phyloP scores from a whole-genome alignment of 2,797 vertebrate genomes.

The Thaleichthys pacificus region DNA sequence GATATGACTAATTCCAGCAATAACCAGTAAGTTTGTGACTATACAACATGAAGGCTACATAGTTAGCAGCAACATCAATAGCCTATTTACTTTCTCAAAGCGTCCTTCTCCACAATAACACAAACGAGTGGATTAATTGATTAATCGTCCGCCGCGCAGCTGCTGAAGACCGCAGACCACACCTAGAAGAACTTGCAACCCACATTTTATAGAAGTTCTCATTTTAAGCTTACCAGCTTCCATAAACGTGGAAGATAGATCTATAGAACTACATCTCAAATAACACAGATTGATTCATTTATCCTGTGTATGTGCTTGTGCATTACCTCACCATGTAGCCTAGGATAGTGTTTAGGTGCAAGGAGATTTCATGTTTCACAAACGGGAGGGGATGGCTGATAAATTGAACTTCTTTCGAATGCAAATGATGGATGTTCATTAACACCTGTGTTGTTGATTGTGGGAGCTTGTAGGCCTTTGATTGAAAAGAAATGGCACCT shows the following conservation, averaged over 20 bases:
- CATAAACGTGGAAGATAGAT: too few relatives aligned
- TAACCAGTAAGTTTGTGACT: constrained; percentile 59
- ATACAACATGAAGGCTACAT: constrained; percentile 31
- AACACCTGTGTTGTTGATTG: constrained; percentile 82
- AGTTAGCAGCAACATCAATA: constrained; percentile 51
- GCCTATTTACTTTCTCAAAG: constrained; percentile 52
- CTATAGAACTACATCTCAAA: not conserved
- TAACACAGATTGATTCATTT: not conserved
- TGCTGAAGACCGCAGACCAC: not conserved
- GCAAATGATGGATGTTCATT: constrained; percentile 79
- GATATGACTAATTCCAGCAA: not conserved
- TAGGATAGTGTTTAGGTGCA: not conserved
- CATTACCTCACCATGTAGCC: not conserved
- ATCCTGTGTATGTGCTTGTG: too few relatives aligned
- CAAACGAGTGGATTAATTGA: too few relatives aligned
- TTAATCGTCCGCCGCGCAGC: not conserved
- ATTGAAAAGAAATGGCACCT: constrained; percentile 77
- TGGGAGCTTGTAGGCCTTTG: constrained; percentile 68
- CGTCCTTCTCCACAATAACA: not conserved
- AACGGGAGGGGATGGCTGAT: constrained; percentile 68
- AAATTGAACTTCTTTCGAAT: constrained; percentile 74
- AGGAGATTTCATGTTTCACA: constrained; percentile 53
- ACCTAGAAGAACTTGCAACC: not conserved
- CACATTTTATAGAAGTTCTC: not conserved
- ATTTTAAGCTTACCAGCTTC: not conserved